Evolutionary conservation across 2,797 vertebrate species (phyloP), one percentile per base, ranked within the genome.

Genomic region (Oreortyx pictus): DNA sequence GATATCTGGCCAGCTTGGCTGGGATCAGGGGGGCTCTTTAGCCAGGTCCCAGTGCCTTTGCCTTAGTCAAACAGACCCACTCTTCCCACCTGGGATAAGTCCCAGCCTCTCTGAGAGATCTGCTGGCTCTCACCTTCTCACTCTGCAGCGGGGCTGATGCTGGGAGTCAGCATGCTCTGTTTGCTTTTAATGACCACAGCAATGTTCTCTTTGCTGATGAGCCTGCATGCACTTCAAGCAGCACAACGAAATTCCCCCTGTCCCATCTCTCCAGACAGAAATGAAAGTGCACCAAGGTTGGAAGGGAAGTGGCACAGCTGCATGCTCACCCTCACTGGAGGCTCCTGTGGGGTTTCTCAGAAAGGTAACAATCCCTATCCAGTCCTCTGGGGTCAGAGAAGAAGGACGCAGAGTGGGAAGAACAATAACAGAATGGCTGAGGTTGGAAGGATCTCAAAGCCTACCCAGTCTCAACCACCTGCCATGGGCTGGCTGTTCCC

Each of bases 141-240:
- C 65, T 85, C 46, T 22, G 44, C 4, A 1, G 27, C 0, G 0
- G 7, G 66, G 41, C 2, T 52, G 60, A 12, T 15, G 15, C 23
- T 66, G 79, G 68, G 61, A 78, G 54, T 70, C 74, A 65, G 80
- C 2, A 0, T 17, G 56, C 62, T 64, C 39, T 13, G n/a, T 25
- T 44, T 43, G 70, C 59, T 96, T 94, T 90, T 76, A 88, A 59
- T 84, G 91, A 88, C 44, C 60, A 61, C 85, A 93, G 92, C 74
- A 47, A 88, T 92, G 88, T 88, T 88, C 89, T 72, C 49, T 7
- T 23, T 33, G 73, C 73, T 83, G 59, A 86, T 43, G 19, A 77
- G 25, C 68, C 72, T 64, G 57, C 33, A 11, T 6, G 24, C 73
- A 65, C 79, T 56, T 49, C 57, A 87, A 85, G 37, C 56, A 87